phyloP scores from a whole-genome alignment of 2,797 vertebrate species.

The Dendrocincla tyrannina region DNA sequence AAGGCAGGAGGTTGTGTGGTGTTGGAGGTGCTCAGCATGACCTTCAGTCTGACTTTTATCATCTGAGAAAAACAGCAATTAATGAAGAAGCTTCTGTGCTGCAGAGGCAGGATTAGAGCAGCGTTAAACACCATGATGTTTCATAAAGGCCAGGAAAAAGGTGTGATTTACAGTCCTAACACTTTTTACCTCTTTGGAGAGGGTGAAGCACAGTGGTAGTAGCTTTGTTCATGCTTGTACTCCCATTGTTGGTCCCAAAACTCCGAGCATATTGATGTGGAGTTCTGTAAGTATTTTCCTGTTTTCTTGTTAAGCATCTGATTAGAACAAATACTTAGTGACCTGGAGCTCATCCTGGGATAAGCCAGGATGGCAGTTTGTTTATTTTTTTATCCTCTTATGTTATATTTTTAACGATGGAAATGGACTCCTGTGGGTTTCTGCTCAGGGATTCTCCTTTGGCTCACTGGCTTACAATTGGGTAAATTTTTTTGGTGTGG shows the following conservation, averaged over 20 bases:
- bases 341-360: neutral
- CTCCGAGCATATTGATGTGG: neutral
- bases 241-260: neutral
- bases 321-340: neutral
- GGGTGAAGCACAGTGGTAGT: neutral
- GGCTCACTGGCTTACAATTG: neutral
- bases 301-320: neutral
- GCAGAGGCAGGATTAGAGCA: neutral
- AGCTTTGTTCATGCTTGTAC: neutral
- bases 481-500: neutral
- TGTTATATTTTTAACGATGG: neutral
- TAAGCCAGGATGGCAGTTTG: neutral
- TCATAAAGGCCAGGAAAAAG: neutral
- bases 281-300: neutral
- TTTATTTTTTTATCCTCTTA: neutral
- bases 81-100: neutral
- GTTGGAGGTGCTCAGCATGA: accelerated
- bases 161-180: neutral
- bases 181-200: neutral
- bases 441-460: neutral
- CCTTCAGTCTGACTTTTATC: neutral
- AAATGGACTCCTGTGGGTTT: neutral
- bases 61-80: neutral
- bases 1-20: neutral
- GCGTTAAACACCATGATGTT: neutral